phyloP scores from a whole-genome alignment of 2,888 invertebrate species.

The Cataglyphis rosenhaueri region DNA sequence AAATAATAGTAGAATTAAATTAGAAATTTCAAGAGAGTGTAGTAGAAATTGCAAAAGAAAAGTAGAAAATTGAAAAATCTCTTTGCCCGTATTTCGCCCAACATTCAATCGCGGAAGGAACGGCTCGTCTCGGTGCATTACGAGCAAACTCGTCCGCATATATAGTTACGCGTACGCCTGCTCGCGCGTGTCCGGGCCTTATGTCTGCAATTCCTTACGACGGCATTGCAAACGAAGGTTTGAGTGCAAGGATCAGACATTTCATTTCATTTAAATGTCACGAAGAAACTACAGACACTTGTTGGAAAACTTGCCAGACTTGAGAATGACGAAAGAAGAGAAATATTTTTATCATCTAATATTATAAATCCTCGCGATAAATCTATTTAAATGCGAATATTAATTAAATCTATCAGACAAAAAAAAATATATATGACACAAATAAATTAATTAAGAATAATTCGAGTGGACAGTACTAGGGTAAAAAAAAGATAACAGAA shows the following conservation, averaged over 20 bases:
- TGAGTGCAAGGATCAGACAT: background rate
- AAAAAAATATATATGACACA: background rate
- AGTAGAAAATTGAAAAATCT: constrained; percentile 7
- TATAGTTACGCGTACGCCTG: constrained; percentile 39
- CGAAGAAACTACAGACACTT: background rate
- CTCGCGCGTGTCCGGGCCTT: constrained; percentile 34
- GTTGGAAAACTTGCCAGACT: background rate
- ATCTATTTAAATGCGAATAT: background rate
- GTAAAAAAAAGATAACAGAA: background rate
- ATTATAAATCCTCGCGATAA: background rate
- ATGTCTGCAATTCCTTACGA: constrained; percentile 26
- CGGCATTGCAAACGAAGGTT: background rate
- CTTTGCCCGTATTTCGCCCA: constrained; percentile 11
- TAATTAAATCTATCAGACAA: background rate
- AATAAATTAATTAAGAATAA: background rate
- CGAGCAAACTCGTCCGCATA: constrained; percentile 34
- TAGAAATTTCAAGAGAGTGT: background rate
- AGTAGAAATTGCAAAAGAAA: background rate
- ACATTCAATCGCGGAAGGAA: constrained; percentile 66
- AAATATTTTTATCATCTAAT: background rate
- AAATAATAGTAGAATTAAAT: background rate
- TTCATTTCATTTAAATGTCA: background rate
- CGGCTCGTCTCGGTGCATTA: constrained; percentile 60
- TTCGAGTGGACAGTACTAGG: background rate
- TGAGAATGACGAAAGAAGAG: background rate